Evolutionary conservation across 2,888 invertebrate species (phyloP).

Genomic region (Pterostichus niger): DNA sequence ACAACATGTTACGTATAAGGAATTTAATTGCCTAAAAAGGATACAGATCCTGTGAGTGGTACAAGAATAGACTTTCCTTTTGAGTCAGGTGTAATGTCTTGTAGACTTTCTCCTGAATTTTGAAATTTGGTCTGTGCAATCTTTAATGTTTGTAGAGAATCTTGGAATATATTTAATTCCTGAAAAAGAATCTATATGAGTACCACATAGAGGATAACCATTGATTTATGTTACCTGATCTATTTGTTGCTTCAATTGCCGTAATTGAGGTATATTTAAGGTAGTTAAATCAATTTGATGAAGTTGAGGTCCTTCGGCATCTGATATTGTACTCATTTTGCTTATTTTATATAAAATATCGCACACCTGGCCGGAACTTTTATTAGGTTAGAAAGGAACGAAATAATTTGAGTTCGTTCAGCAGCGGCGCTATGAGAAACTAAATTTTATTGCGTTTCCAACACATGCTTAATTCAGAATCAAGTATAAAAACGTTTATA

Average conservation of each 20-base stretch:
- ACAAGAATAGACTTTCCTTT: slow-evolving; percentile 93
- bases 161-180: slow-evolving; percentile 94
- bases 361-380: slow-evolving; percentile 44
- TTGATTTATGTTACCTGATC: slow-evolving; percentile 83
- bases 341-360: slow-evolving; percentile 34
- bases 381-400: slow-evolving; percentile 32
- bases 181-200: slow-evolving; percentile 74
- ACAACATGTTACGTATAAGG: slow-evolving; percentile 21
- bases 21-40: slow-evolving; percentile 72
- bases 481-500: too few species aligned
- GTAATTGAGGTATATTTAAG: slow-evolving; percentile 89
- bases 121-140: slow-evolving; percentile 94
- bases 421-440: too few species aligned
- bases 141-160: slow-evolving; percentile 93
- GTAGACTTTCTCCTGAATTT: slow-evolving; percentile 91
- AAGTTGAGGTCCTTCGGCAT: slow-evolving; percentile 82
- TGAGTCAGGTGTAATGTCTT: slow-evolving; percentile 87
- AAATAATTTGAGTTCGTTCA: background rate
- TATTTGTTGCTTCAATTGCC: slow-evolving; percentile 91
- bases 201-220: slow-evolving; percentile 49
- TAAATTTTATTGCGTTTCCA: too few species aligned
- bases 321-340: slow-evolving; percentile 81
- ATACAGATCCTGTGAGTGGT: slow-evolving; percentile 94
- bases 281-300: slow-evolving; percentile 91
- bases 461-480: too few species aligned